A percentile compares a stretch with the other conserved stretches of the same genome.
Evolutionary conservation across 2,797 vertebrate genomes (phyloP).

Genomic region (Neostethus bicornis): DNA sequence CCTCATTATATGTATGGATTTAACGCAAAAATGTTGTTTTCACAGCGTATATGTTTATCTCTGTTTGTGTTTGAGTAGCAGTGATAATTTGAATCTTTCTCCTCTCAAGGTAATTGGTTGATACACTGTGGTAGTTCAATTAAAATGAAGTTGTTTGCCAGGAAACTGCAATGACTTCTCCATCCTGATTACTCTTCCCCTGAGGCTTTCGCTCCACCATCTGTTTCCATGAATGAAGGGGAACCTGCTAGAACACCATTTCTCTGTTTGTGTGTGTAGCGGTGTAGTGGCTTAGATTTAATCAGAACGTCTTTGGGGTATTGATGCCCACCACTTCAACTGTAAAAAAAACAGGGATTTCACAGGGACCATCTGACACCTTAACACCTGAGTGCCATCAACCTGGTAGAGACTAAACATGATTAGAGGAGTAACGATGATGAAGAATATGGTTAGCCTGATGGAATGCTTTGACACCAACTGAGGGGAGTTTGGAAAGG

Average conservation of each 20-base stretch:
- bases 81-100: constrained; percentile 10
- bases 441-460: constrained; percentile 32
- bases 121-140: constrained; percentile 37
- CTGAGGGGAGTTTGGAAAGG: constrained; percentile 20
- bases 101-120: constrained; percentile 45
- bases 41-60: constrained; percentile 5
- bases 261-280: constrained; percentile 37
- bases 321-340: constrained; percentile 32
- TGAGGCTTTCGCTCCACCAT: constrained; percentile 46
- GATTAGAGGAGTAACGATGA: constrained; percentile 44
- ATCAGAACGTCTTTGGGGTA: constrained; percentile 39
- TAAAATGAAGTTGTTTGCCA: constrained; percentile 43
- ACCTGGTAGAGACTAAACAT: constrained; percentile 26
- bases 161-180: constrained; percentile 36
- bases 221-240: constrained; percentile 58
- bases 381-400: constrained; percentile 23
- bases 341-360: constrained; percentile 34
- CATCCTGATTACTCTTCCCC: constrained; percentile 48
- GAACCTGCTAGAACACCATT: constrained; percentile 46
- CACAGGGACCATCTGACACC: constrained; percentile 44
- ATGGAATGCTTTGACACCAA: constrained; percentile 19
- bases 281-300: constrained; percentile 35
- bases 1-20: constrained; percentile 6
- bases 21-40: constrained; percentile 3
- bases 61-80: constrained; percentile 18